These are phyloP conservation scores for Tethea ocularis DNA, from an alignment of 2,888 invertebrate species.

Conservation along the genomic window DNA sequence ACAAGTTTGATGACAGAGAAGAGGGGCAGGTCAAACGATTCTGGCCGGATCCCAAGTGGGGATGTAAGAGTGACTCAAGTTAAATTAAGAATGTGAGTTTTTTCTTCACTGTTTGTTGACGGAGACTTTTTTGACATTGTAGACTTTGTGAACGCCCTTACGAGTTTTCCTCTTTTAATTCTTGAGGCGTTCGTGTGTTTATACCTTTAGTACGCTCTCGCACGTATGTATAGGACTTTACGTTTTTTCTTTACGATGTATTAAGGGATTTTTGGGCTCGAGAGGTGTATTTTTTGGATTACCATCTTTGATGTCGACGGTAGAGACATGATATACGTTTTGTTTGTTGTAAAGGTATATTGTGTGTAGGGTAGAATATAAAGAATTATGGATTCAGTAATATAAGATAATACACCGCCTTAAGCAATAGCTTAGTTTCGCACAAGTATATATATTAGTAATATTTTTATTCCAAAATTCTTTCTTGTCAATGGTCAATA, in stretches of 20 bases:
- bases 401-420: neutral
- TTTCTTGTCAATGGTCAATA: constrained; percentile 26
- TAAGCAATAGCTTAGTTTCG: neutral
- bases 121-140: constrained; percentile 82
- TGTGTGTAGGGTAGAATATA: constrained; percentile 8
- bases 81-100: constrained; percentile 83
- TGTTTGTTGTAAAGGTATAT: constrained; percentile 58
- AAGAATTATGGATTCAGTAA: neutral
- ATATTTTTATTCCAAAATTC: neutral
- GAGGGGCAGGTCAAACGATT: constrained; percentile 34
- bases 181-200: constrained; percentile 75
- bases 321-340: constrained; percentile 69
- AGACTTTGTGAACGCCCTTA: constrained; percentile 66
- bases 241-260: constrained; percentile 58
- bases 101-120: constrained; percentile 73
- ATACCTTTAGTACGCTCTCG: constrained; percentile 62
- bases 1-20: constrained; percentile 11
- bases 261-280: constrained; percentile 63
- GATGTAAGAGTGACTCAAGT: constrained; percentile 82
- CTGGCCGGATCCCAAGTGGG: constrained; percentile 61
- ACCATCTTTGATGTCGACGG: constrained; percentile 73
- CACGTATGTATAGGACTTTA: constrained; percentile 50
- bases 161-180: constrained; percentile 68
- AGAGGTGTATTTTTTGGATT: constrained; percentile 79
- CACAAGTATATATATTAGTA: too few species aligned